phyloP scores from a whole-genome alignment of 2,888 invertebrate species.

The Psylliodes chrysocephalus region DNA sequence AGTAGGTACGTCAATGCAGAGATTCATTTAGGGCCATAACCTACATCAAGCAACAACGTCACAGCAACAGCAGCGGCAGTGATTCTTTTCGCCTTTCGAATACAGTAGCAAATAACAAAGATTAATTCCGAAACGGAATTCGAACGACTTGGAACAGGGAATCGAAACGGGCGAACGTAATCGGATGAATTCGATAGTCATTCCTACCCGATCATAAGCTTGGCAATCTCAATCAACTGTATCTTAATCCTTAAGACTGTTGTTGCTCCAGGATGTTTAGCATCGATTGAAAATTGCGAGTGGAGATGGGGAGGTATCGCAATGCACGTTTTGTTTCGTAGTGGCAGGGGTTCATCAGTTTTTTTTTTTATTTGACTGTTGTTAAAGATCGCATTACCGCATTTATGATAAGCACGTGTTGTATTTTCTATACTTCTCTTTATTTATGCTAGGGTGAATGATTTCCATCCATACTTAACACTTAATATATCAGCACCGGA shows the following conservation, averaged over 20 bases:
- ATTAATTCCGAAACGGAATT: not conserved
- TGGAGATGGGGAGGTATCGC: not conserved
- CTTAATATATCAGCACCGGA: no score
- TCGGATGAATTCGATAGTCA: conserved; percentile 18
- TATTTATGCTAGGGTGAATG: no score
- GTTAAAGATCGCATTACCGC: no score
- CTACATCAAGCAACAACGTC: not conserved
- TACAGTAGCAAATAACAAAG: conserved; percentile 6
- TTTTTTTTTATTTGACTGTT: not conserved
- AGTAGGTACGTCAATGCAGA: no score
- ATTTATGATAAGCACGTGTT: no score
- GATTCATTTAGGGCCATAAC: not conserved
- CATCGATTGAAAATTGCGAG: conserved; percentile 16
- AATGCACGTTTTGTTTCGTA: no score
- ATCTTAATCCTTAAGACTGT: conserved; percentile 10
- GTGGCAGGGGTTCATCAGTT: not conserved
- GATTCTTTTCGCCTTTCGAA: not conserved
- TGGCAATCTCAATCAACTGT: conserved; percentile 17
- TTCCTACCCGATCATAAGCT: conserved; percentile 21
- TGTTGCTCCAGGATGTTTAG: conserved; percentile 14
- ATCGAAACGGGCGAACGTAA: conserved; percentile 11
- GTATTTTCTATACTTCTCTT: no score
- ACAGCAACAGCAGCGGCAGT: not conserved
- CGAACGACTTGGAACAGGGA: not conserved
- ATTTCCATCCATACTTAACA: no score